phyloP scores from a whole-genome alignment of 2,797 vertebrate species.

The Balearica regulorum region DNA sequence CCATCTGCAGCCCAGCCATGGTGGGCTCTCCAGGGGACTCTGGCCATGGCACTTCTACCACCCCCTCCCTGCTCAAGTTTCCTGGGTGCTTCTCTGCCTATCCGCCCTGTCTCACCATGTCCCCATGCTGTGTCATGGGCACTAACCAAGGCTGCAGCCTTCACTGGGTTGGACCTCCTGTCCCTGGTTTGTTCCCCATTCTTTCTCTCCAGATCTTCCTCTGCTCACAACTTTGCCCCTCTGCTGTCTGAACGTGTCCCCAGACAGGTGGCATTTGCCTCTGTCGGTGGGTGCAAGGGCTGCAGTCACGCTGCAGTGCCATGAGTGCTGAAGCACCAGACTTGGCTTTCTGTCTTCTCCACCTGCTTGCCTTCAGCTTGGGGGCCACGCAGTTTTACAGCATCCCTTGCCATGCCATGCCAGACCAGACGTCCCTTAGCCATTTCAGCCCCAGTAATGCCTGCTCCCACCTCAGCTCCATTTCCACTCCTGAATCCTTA shows the following conservation, averaged over 20 bases:
- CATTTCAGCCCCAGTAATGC: not conserved
- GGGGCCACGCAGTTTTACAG: not conserved
- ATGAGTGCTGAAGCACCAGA: not conserved
- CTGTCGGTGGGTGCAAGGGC: not conserved
- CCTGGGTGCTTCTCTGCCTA: fast-evolving
- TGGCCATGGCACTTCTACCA: not conserved
- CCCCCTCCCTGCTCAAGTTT: not conserved
- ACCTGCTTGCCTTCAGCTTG: not conserved
- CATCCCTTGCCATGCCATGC: fast-evolving
- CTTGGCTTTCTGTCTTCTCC: not conserved
- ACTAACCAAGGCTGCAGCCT: not conserved
- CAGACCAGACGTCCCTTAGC: not conserved
- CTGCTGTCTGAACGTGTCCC: not conserved
- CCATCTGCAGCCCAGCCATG: not conserved
- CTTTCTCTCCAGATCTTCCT: not conserved
- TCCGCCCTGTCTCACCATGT: not conserved
- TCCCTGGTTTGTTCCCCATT: not conserved
- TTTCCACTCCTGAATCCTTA: not conserved
- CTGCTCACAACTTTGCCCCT: not conserved
- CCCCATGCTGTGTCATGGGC: fast-evolving
- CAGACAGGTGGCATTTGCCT: not conserved
- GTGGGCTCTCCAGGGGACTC: not conserved
- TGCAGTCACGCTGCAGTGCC: not conserved
- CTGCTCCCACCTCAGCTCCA: not conserved
- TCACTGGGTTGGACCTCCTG: not conserved